Evolutionary conservation across 2,888 invertebrate genomes (phyloP).

Genomic region (Epiblema foenella): DNA sequence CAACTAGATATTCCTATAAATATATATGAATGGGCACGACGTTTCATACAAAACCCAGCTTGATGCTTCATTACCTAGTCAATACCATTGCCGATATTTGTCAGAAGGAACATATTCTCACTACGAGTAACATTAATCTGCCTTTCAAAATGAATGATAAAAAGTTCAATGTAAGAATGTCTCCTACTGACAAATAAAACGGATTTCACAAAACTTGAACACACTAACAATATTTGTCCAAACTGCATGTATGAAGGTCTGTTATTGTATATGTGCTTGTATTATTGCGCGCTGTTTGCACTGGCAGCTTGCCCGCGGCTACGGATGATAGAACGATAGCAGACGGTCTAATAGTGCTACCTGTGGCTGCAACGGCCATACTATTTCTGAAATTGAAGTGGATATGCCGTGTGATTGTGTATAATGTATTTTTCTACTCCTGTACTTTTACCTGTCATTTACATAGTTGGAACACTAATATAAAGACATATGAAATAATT

Average conservation of each 20-base stretch:
- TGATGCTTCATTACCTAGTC: no score
- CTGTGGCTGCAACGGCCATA: neutral
- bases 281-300: slow-evolving; percentile 25
- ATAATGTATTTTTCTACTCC: neutral
- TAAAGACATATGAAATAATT: no score
- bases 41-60: no score
- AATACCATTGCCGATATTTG: no score
- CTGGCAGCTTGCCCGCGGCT: slow-evolving; percentile 29
- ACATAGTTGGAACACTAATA: no score
- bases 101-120: no score
- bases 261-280: slow-evolving; percentile 19
- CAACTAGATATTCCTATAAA: no score
- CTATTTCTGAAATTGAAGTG: neutral
- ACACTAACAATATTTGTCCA: slow-evolving; percentile 8
- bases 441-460: no score
- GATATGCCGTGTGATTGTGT: neutral
- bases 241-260: slow-evolving; percentile 10
- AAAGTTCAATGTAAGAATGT: no score
- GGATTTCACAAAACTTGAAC: neutral
- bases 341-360: slow-evolving; percentile 21
- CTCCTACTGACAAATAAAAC: neutral
- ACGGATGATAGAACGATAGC: slow-evolving; percentile 37
- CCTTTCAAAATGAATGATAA: no score
- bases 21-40: no score
- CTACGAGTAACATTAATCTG: no score